Conservation (phyloP, 2,797 vertebrate species). For the Linurgus olivaceus region DNA sequence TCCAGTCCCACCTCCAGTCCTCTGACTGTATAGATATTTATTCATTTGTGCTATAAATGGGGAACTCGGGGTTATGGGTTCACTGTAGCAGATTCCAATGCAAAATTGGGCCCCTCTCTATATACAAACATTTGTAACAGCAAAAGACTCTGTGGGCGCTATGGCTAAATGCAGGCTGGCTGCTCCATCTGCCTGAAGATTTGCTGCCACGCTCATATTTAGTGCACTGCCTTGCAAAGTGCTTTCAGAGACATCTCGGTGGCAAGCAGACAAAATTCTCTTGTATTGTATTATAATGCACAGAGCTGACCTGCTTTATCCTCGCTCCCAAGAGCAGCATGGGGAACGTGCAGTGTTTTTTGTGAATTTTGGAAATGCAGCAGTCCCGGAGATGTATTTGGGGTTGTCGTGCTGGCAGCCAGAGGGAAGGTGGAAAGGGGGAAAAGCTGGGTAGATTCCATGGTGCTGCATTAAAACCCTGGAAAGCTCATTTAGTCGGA, state of each 20-base stretch:
- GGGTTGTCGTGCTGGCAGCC: not conserved
- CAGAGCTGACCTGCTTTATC: not conserved
- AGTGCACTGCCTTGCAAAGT: not conserved
- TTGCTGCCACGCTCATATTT: conserved; percentile 20
- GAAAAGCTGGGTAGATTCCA: not conserved
- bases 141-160: conserved; percentile 29
- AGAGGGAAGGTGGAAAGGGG: not conserved
- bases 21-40: conserved; percentile 47
- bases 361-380: not conserved
- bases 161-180: not conserved
- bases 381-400: not conserved
- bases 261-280: conserved; percentile 27
- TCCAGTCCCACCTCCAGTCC: conserved; percentile 51
- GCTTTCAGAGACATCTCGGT: not conserved
- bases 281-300: not conserved
- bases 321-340: accelerated
- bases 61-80: conserved; percentile 33
- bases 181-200: conserved; percentile 37
- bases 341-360: not conserved
- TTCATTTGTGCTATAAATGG: conserved; percentile 55
- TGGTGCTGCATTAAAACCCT: not conserved
- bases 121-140: conserved; percentile 57
- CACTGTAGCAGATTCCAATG: conserved; percentile 56
- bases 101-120: not conserved
- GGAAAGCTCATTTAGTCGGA: conserved; percentile 43